Conservation (phyloP, 2,888 invertebrate genomes). For the Gryllus longicercus region DNA sequence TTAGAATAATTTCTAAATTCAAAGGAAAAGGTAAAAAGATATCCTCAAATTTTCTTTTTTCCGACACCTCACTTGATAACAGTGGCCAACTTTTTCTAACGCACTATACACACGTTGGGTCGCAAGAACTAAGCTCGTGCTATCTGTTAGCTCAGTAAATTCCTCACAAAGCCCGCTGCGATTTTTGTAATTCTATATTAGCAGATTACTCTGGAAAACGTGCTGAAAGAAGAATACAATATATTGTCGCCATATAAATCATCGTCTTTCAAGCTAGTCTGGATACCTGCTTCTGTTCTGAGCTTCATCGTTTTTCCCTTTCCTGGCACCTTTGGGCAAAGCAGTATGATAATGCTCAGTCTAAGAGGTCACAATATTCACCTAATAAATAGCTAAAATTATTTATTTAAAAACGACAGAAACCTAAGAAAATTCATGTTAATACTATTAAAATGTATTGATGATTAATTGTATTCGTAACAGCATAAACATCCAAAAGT, state of each 20-base stretch:
- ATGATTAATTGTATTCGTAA: no score
- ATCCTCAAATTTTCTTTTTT: no score
- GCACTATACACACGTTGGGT: background rate
- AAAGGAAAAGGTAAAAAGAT: no score
- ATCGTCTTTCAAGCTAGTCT: background rate
- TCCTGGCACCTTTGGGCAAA: background rate
- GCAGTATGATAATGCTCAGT: background rate
- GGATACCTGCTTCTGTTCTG: background rate
- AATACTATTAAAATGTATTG: no score
- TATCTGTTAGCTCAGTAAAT: background rate
- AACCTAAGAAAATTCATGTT: no score
- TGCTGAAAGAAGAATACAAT: background rate
- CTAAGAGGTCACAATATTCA: no score
- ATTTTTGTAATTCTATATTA: conserved; percentile 10
- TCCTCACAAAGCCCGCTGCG: background rate
- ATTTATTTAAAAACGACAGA: no score
- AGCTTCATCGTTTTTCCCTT: background rate
- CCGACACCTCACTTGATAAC: no score
- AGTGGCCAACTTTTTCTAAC: no score
- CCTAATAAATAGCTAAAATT: no score
- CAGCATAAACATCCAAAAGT: no score
- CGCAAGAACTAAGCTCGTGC: background rate
- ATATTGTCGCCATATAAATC: background rate
- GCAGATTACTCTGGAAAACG: background rate
- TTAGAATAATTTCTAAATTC: no score